phyloP scores from a whole-genome alignment of 2,888 invertebrate species.

The Napeogenes sylphis region DNA sequence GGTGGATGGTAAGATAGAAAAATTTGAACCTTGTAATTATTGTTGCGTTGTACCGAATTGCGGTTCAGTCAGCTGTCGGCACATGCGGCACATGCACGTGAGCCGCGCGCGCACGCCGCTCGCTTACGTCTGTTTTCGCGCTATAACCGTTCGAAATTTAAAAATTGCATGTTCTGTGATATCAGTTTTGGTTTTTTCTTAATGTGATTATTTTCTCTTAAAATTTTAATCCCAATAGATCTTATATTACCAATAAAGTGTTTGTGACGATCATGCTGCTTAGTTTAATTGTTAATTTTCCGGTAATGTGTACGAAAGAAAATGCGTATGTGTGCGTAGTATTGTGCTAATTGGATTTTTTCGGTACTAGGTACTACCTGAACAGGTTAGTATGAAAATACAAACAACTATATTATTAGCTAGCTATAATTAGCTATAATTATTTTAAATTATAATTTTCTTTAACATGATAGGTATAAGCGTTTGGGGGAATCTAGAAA shows the following conservation, averaged over 20 bases:
- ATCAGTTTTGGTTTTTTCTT: neutral
- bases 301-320: constrained; percentile 25
- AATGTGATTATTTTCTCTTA: no score
- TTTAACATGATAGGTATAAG: neutral
- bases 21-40: constrained; percentile 62
- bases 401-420: constrained; percentile 12
- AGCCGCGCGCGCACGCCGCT: constrained; percentile 67
- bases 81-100: constrained; percentile 66
- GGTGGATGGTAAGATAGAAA: constrained; percentile 54
- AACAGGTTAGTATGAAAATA: constrained; percentile 27
- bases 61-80: constrained; percentile 76
- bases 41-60: constrained; percentile 69
- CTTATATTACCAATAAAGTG: constrained; percentile 25
- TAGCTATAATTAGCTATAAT: no score
- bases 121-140: constrained; percentile 37
- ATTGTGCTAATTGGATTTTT: constrained; percentile 36
- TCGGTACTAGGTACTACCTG: constrained; percentile 21
- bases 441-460: no score
- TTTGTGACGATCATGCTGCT: constrained; percentile 19
- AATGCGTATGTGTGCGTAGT: constrained; percentile 36
- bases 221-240: constrained; percentile 7
- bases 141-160: constrained; percentile 34
- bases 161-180: constrained; percentile 19
- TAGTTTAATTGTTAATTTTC: constrained; percentile 25
- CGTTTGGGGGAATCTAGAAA: constrained; percentile 7